phyloP scores from a whole-genome alignment of 2,113 vertebrate species.

The Seriola aureovittata region DNA sequence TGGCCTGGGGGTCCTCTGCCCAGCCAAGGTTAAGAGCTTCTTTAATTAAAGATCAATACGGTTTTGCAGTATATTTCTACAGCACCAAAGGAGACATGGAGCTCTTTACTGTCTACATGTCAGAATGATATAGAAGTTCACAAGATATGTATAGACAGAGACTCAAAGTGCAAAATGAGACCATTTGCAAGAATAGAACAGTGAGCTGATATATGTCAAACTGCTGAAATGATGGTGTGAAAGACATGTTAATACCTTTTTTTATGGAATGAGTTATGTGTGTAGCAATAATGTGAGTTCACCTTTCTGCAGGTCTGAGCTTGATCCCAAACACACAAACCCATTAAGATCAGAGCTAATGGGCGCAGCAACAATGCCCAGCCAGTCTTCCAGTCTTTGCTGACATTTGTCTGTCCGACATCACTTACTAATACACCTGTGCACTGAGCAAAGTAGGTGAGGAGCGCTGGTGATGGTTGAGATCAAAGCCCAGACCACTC shows the following conservation, averaged over 20 bases:
- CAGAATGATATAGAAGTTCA: constrained; percentile 68
- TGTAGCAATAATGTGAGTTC: constrained; percentile 23
- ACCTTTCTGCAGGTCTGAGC: constrained; percentile 22
- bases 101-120: constrained; percentile 75
- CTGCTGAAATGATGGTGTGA: constrained; percentile 29
- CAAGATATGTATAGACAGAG: constrained; percentile 53
- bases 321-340: constrained; percentile 24
- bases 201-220: constrained; percentile 47
- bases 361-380: constrained; percentile 17
- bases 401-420: constrained; percentile 33
- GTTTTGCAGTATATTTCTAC: constrained; percentile 84
- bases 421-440: constrained; percentile 45
- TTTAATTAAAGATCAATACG: constrained; percentile 90
- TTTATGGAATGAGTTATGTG: constrained; percentile 27
- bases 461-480: constrained; percentile 15
- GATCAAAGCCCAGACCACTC: constrained; percentile 54
- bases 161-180: constrained; percentile 64
- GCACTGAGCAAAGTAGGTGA: constrained; percentile 31
- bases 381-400: constrained; percentile 21
- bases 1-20: constrained; percentile 82
- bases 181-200: constrained; percentile 42
- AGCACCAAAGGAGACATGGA: constrained; percentile 75
- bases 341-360: constrained; percentile 33
- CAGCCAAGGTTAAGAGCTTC: constrained; percentile 88
- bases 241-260: constrained; percentile 27